Conservation (phyloP, 2,888 invertebrate species). For the Neria commutata region DNA sequence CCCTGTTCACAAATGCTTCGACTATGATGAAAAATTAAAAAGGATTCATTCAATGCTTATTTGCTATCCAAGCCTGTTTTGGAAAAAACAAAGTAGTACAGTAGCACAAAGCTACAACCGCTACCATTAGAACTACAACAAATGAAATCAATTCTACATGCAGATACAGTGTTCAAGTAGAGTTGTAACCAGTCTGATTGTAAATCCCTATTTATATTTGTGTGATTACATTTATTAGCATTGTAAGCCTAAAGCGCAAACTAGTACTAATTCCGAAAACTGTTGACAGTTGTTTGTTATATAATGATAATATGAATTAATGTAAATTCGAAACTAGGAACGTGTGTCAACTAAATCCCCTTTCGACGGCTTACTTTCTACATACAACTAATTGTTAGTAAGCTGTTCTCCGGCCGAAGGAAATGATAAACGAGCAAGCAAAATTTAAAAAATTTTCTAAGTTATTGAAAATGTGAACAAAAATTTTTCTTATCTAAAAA, state of each 20-base stretch:
- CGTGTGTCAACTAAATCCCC: too few species aligned
- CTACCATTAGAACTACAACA: too few species aligned
- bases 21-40: neutral
- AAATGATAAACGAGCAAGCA: too few species aligned
- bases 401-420: too few species aligned
- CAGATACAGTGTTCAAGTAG: neutral
- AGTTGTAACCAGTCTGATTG: neutral
- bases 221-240: slow-evolving; percentile 6
- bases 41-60: neutral
- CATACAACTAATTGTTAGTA: too few species aligned
- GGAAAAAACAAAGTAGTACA: neutral
- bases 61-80: neutral
- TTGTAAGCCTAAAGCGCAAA: slow-evolving; percentile 9
- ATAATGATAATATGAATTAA: neutral
- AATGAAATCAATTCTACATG: neutral
- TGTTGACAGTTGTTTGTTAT: slow-evolving; percentile 2
- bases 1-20: neutral
- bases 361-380: too few species aligned
- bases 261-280: neutral
- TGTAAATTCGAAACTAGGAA: too few species aligned
- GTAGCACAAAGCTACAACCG: too few species aligned
- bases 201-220: neutral
- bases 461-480: too few species aligned
- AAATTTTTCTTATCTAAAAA: too few species aligned
- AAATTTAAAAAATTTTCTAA: too few species aligned